Base-by-base conservation (phyloP, 2,888 invertebrate species). In the Selenia dentaria region DNA sequence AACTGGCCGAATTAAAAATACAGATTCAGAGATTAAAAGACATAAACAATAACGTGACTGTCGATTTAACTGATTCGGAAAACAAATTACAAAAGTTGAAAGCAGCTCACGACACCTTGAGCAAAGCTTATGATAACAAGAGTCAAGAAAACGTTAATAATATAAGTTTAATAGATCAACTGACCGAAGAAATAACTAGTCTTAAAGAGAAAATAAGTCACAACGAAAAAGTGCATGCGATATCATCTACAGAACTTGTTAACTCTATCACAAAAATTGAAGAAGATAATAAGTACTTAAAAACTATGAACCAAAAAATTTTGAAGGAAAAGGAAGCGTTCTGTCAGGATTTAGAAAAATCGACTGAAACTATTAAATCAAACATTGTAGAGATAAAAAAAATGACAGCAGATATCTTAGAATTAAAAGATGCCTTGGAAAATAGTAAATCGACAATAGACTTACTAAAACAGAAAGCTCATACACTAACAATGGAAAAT, bases 361-460 rank as follows among this genome's bases (percentile, higher is more conserved):
- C 91, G 26, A 63, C 70, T 25, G 68, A 70, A 3, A 79, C 69
- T 6, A 74, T 83, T 10, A 71, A 70, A 47, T 64, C 74, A 4
- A 83, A 84, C 46, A 75, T 82, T 28, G 58, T 64, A 1, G 81
- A 80, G 38, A 54, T 91, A 14, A 78, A 83, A 22, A 70, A 67
- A 12, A 79, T 91, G 62, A 70, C 87, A 1, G 64, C 77, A 3
- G 83, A 89, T 42, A 74, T 83, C 45, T 44, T 79, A 8, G 55
- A 72, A n/a, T 58, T 89, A n/a, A 76, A 67, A 54, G 75, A 82
- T 51, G 68, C 79, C 1, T 60, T 83, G 0, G 79, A 79, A 31
- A 76, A 85, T 9, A 74, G 83, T 18, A 69, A 72, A 2, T 54
- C 62, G 6, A 54, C 71, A 1, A 78, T 83, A 44, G 78, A 85